These are phyloP conservation scores for Beris chalybata DNA, from an alignment of 2,888 invertebrate genomes.

Conservation along the genomic window DNA sequence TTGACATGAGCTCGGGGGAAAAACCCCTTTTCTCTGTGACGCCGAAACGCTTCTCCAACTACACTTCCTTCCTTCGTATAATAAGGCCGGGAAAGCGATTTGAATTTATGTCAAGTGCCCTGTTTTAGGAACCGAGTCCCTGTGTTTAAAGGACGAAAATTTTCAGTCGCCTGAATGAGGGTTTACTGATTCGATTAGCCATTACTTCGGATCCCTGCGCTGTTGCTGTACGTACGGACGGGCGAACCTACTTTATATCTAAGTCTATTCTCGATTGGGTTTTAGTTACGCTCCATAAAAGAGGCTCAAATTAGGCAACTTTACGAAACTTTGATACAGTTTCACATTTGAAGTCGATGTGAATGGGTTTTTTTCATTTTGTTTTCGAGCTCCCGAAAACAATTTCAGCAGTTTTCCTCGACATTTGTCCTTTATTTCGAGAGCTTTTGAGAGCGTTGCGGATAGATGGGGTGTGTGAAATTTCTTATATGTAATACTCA, in stretches of 20 bases:
- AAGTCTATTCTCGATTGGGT: conserved; percentile 29
- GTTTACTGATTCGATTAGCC: conserved; percentile 29
- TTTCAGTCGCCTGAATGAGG: conserved; percentile 19
- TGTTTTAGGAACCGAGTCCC: neutral
- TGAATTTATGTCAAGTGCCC: conserved; percentile 23
- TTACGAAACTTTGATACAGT: conserved; percentile 27
- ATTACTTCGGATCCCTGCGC: conserved; percentile 18
- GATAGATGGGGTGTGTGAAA: neutral
- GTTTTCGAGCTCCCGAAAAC: conserved; percentile 13
- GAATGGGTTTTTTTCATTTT: conserved; percentile 14
- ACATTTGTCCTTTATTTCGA: conserved; percentile 26
- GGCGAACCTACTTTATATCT: conserved; percentile 10
- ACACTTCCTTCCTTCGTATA: neutral
- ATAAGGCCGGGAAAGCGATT: conserved; percentile 11
- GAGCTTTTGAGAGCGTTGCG: conserved; percentile 1
- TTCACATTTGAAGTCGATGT: conserved; percentile 28
- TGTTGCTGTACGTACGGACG: neutral
- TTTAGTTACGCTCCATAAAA: conserved; percentile 33
- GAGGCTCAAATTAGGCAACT: conserved; percentile 32
- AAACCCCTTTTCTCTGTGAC: neutral
- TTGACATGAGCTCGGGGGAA: neutral
- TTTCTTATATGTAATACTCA: conserved; percentile 11
- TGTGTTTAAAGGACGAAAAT: conserved; percentile 1
- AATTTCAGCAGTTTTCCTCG: conserved; percentile 29
- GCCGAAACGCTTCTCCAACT: neutral